Conservation (phyloP, 2,888 invertebrate genomes). For the Hanleya hanleyi region DNA sequence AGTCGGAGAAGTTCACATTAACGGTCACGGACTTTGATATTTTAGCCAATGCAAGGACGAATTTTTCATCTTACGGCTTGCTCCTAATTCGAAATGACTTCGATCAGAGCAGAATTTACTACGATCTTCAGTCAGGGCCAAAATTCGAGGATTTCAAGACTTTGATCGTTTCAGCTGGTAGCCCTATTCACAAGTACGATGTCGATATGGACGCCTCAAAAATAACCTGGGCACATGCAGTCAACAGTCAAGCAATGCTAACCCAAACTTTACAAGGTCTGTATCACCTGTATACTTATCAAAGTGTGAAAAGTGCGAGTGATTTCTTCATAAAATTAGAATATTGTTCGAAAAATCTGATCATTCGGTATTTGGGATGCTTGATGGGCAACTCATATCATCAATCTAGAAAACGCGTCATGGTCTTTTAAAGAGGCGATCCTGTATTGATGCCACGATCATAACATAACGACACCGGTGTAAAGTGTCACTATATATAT, state of each 20-base stretch:
- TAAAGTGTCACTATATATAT: too few relatives aligned
- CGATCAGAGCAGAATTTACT: constrained; percentile 37
- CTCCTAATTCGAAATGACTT: constrained; percentile 48
- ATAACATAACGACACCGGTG: too few relatives aligned
- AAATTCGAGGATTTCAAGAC: constrained; percentile 31
- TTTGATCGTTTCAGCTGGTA: constrained; percentile 45
- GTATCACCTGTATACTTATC: neutral
- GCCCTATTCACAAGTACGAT: constrained; percentile 73
- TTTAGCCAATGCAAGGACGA: constrained; percentile 11
- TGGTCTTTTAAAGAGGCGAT: too few relatives aligned
- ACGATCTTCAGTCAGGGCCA: constrained; percentile 39
- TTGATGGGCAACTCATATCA: too few relatives aligned
- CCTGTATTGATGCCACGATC: too few relatives aligned
- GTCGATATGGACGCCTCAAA: constrained; percentile 80
- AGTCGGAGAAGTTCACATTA: constrained; percentile 31
- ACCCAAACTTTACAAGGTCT: constrained; percentile 77
- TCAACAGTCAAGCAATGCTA: constrained; percentile 82
- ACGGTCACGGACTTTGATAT: constrained; percentile 38
- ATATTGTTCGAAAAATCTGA: too few relatives aligned
- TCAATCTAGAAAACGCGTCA: too few relatives aligned
- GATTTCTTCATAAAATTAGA: too few relatives aligned
- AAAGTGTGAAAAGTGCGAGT: too few relatives aligned
- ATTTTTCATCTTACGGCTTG: constrained; percentile 32
- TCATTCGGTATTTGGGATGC: too few relatives aligned
- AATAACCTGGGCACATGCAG: constrained; percentile 90